phyloP scores from a whole-genome alignment of 1,140 invertebrate genomes.

The Drosophila repletoides region DNA sequence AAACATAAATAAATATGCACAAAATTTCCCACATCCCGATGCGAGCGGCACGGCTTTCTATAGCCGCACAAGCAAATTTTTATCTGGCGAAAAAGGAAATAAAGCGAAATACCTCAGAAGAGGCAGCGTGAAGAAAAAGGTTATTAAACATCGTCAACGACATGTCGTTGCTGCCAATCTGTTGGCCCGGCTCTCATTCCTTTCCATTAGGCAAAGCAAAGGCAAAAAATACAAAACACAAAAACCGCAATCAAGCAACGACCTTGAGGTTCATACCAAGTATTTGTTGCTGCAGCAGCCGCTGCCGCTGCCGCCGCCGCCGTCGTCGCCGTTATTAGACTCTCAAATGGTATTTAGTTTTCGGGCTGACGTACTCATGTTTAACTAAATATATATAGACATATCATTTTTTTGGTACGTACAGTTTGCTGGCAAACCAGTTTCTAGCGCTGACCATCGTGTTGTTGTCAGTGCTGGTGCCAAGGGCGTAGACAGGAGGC shows the following conservation, averaged over 20 bases:
- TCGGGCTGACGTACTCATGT: conserved; percentile 58
- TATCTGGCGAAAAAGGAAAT: conserved; percentile 74
- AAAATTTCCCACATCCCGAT: conserved; percentile 6
- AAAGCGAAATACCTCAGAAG: conserved; percentile 66
- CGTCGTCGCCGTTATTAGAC: conserved; percentile 48
- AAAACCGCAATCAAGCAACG: conserved; percentile 74
- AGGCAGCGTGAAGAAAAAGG: conserved; percentile 40
- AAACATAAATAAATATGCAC: neutral
- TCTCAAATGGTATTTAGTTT: conserved; percentile 60
- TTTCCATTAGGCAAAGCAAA: conserved; percentile 19
- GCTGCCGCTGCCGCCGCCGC: too few relatives aligned
- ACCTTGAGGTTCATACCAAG: conserved; percentile 64
- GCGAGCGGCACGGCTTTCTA: conserved; percentile 46
- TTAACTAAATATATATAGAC: conserved; percentile 3
- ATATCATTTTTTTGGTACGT: conserved; percentile 33
- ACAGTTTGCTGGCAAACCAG: conserved; percentile 36
- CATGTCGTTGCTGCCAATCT: conserved; percentile 38
- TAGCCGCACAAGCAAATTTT: conserved; percentile 28
- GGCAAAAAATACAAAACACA: too few relatives aligned
- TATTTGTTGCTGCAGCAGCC: conserved; percentile 22
- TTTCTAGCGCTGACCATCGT: conserved; percentile 42
- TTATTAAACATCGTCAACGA: conserved; percentile 60
- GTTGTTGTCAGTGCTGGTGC: too few relatives aligned
- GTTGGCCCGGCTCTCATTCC: conserved; percentile 18
- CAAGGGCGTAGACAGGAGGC: too few relatives aligned